Evolutionary conservation across 2,888 invertebrate genomes (phyloP).

Genomic region (Spodoptera picta): DNA sequence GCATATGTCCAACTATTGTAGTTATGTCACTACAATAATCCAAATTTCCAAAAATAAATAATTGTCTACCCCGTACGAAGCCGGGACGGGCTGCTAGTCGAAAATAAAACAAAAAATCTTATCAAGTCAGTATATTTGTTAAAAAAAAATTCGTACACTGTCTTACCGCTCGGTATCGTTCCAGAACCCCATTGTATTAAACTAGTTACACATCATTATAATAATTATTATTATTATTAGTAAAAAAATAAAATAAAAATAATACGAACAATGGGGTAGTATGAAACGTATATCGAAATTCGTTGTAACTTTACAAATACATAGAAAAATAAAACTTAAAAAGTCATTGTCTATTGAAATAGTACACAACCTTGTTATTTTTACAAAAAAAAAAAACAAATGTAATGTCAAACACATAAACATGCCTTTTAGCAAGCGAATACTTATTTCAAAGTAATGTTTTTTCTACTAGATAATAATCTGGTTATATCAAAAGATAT

Average conservation of each 20-base stretch:
- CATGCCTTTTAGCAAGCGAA: too few relatives aligned
- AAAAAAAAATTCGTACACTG: constrained; percentile 82
- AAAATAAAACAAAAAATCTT: constrained; percentile 66
- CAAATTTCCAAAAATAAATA: too few relatives aligned
- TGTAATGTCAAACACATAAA: too few relatives aligned
- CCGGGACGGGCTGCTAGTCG: too few relatives aligned
- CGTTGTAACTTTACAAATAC: constrained; percentile 75
- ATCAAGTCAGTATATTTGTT: constrained; percentile 86
- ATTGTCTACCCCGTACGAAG: too few relatives aligned
- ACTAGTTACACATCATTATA: constrained; percentile 63
- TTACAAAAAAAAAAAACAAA: too few relatives aligned
- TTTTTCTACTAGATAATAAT: too few relatives aligned
- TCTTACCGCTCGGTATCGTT: constrained; percentile 79
- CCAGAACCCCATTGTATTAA: constrained; percentile 87
- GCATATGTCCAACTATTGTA: too few relatives aligned
- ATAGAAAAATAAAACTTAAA: constrained; percentile 31
- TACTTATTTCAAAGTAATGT: too few relatives aligned
- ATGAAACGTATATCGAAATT: constrained; percentile 85
- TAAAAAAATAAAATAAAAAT: constrained; percentile 58
- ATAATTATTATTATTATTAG: constrained; percentile 65
- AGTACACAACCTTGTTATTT: constrained; percentile 19
- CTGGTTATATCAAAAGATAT: too few relatives aligned
- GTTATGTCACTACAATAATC: too few relatives aligned
- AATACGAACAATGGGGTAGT: constrained; percentile 80
- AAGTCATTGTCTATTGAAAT: constrained; percentile 37